Conservation (phyloP, 2,113 vertebrate genomes). For the Halichoerus grypus region DNA sequence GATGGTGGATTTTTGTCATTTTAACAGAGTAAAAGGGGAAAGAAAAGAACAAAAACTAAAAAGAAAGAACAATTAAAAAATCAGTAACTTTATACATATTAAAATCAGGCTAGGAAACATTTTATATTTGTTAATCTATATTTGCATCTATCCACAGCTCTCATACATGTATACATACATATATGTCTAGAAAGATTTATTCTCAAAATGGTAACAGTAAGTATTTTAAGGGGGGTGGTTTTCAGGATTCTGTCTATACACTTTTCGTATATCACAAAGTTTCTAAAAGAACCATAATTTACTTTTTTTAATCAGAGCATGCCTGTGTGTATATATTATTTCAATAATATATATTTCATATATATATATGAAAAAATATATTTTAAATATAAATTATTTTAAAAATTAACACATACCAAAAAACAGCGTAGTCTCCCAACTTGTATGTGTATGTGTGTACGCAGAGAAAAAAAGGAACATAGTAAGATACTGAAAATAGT, state of each 20-base stretch:
- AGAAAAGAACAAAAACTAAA: neutral
- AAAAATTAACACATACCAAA: neutral
- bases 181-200: neutral
- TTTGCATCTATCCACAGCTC: neutral
- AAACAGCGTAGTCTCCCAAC: neutral
- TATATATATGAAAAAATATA: neutral
- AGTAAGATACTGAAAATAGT: neutral
- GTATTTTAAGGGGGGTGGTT: neutral
- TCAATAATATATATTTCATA: neutral
- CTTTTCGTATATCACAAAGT: neutral
- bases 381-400: neutral
- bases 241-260: neutral
- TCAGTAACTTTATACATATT: neutral
- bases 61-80: neutral
- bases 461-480: neutral
- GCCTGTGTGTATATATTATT: neutral
- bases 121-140: neutral
- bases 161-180: neutral
- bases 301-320: neutral
- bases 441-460: neutral
- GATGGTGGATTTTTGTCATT: neutral
- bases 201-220: neutral
- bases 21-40: neutral
- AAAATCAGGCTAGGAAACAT: neutral
- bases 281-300: neutral